Percentiles rank a stretch among this genome's conserved stretches.
Conservation (phyloP, 2,113 vertebrate species). For the Callithrix jacchus region DNA sequence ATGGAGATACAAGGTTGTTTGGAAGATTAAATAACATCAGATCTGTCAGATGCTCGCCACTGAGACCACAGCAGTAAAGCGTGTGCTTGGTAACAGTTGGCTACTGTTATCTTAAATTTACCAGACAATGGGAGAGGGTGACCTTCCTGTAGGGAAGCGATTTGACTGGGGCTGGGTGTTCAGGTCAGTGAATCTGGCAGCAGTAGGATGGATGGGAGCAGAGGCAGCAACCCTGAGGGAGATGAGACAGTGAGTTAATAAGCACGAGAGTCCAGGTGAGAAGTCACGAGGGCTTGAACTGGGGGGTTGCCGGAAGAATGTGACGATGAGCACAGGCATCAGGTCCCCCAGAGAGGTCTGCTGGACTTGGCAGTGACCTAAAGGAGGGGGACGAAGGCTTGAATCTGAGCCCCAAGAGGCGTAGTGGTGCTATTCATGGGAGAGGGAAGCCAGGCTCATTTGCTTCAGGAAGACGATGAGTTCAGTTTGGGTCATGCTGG, state of each 20-base stretch:
- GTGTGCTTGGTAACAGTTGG: background rate
- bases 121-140: background rate
- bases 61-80: accelerated
- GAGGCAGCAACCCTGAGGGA: background rate
- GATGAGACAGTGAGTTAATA: background rate
- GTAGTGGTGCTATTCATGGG: background rate
- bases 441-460: background rate
- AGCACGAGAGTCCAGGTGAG: background rate
- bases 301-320: background rate
- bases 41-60: too few relatives aligned
- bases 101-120: background rate
- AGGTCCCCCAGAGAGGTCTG: background rate
- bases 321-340: too few relatives aligned
- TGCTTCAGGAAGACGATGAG: too few relatives aligned
- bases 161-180: background rate
- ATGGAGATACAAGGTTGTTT: background rate
- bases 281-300: background rate
- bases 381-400: background rate
- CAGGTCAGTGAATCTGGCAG: background rate
- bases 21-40: background rate
- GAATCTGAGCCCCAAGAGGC: background rate
- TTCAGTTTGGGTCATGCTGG: background rate
- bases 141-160: background rate
- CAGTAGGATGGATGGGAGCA: background rate
- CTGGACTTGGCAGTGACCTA: background rate